Percentiles rank a stretch among this genome's conserved stretches.
These are phyloP conservation scores for Sebastes paucispinis DNA, from an alignment of 2,797 vertebrate species.

Conservation along the genomic window DNA sequence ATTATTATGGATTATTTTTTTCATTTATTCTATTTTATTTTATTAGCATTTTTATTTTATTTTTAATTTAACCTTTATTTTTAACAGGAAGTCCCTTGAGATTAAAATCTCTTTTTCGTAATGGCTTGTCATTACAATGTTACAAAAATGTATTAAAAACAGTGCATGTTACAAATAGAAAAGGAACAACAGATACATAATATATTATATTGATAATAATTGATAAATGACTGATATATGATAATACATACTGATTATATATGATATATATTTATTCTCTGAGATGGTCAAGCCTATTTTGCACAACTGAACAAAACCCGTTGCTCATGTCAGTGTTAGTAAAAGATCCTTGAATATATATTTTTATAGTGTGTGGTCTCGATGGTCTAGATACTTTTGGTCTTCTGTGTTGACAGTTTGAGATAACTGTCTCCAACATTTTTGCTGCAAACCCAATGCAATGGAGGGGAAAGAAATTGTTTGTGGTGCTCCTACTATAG, in stretches of 20 bases:
- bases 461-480: neutral
- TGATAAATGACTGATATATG: too few species aligned
- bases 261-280: neutral
- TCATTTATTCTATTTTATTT: neutral
- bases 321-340: neutral
- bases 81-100: too few species aligned
- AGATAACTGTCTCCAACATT: neutral
- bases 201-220: too few species aligned
- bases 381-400: neutral
- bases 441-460: neutral
- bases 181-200: too few species aligned
- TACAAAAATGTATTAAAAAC: too few species aligned
- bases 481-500: rapidly evolving
- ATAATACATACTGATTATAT: neutral
- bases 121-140: too few species aligned
- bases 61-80: too few species aligned
- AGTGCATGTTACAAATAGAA: too few species aligned
- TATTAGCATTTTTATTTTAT: too few species aligned
- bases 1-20: neutral
- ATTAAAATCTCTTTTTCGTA: too few species aligned
- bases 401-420: neutral
- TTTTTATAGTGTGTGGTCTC: neutral
- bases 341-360: neutral
- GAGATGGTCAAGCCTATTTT: neutral
- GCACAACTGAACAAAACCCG: too few species aligned